A percentile compares a stretch with the other conserved stretches of the same genome.
Conservation (phyloP, 64 coral and sea anemone genomes). For the Pachyseris speciosa region DNA sequence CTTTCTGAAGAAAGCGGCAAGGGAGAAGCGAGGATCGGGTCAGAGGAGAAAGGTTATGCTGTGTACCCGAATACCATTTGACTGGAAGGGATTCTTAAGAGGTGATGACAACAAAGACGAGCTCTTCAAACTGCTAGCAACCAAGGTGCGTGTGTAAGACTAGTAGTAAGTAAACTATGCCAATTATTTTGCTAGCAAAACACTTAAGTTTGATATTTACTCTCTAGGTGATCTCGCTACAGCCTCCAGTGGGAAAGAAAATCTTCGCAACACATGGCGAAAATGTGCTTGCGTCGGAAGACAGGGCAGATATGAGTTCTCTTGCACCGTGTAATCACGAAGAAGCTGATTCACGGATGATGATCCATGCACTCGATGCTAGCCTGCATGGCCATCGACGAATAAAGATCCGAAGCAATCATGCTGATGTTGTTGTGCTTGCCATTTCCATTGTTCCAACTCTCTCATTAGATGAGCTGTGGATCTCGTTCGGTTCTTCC, state of each 20-base stretch:
- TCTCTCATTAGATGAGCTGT: conserved; percentile 54
- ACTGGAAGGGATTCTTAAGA: conserved; percentile 45
- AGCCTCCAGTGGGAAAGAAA: conserved; percentile 36
- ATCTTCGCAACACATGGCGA: conserved; percentile 13
- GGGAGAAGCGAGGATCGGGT: conserved; percentile 48
- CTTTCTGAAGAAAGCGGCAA: conserved; percentile 22
- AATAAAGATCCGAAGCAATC: conserved; percentile 37
- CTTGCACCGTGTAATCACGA: conserved; percentile 45
- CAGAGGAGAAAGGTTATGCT: conserved; percentile 22
- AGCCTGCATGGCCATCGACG: background rate
- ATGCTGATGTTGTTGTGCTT: conserved; percentile 54
- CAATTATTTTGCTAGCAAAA: background rate
- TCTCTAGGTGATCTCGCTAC: conserved; percentile 11
- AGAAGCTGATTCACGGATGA: conserved; percentile 45
- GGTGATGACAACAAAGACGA: conserved; percentile 51
- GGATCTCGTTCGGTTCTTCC: conserved; percentile 34
- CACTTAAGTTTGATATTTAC: background rate
- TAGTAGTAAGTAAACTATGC: background rate
- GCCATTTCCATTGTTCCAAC: conserved; percentile 25
- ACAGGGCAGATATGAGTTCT: background rate
- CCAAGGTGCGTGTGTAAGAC: background rate
- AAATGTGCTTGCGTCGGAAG: background rate
- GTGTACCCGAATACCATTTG: conserved; percentile 23
- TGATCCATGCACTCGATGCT: conserved; percentile 30
- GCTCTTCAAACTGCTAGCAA: too few species aligned